Percentiles rank a stretch among this genome's conserved stretches.
Evolutionary conservation across 2,797 vertebrate species (phyloP).

Genomic region (Molossus molossus): DNA sequence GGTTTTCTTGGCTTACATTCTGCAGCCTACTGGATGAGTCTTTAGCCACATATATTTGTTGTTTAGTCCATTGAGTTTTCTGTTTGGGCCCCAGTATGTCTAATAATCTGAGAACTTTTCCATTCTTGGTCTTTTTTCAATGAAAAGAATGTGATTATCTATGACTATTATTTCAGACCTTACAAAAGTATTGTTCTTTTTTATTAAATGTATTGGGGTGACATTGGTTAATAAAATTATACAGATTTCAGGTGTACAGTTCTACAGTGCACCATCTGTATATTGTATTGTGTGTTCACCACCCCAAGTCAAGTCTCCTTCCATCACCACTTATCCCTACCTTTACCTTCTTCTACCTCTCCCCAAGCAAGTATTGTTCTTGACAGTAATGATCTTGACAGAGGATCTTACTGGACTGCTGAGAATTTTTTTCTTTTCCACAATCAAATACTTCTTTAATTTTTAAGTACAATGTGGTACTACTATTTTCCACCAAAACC

Average conservation of each 20-base stretch:
- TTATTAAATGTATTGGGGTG: not conserved
- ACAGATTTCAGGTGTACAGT: not conserved
- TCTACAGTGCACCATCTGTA: not conserved
- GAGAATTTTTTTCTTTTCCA: slow-evolving; percentile 57
- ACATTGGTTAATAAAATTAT: not conserved
- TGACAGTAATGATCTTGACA: not conserved
- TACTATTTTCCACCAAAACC: not conserved
- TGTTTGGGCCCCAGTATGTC: not conserved
- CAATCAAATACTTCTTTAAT: not conserved
- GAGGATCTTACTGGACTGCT: not conserved
- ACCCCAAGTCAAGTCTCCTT: not conserved
- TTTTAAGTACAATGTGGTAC: not conserved
- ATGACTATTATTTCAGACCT: not conserved
- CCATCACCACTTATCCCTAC: not conserved
- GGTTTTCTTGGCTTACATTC: slow-evolving; percentile 42
- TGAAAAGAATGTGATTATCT: not conserved
- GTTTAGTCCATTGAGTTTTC: not conserved
- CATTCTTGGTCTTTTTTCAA: not conserved
- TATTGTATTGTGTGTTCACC: not conserved
- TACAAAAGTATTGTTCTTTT: not conserved
- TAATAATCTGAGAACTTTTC: not conserved
- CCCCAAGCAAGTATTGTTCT: not conserved
- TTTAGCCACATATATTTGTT: not conserved
- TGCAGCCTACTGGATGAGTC: not conserved
- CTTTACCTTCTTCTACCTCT: not conserved